Percentiles rank a stretch among this genome's conserved stretches.
These are phyloP conservation scores for Acropora yongei DNA, from an alignment of 64 coral and sea anemone genomes.

Conservation along the genomic window DNA sequence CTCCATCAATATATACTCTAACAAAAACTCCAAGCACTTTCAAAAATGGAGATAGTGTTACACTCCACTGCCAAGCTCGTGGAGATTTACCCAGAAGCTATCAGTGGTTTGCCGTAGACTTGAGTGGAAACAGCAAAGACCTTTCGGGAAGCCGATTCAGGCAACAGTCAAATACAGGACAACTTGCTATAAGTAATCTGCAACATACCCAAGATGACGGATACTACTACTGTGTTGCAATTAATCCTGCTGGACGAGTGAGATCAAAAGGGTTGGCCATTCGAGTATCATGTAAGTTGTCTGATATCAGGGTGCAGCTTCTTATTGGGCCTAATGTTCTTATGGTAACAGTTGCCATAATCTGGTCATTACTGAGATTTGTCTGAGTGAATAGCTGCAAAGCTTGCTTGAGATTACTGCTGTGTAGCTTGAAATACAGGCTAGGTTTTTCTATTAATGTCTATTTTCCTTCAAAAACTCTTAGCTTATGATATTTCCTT, in stretches of 20 bases:
- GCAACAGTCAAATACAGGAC: constrained; percentile 66
- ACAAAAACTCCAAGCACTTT: constrained; percentile 20
- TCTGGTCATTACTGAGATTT: too few species aligned
- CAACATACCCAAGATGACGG: constrained; percentile 73
- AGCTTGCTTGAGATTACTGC: too few species aligned
- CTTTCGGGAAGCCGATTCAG: constrained; percentile 59
- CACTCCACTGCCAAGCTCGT: constrained; percentile 63
- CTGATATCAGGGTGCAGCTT: too few species aligned
- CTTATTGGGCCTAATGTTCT: too few species aligned
- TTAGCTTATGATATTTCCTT: too few species aligned
- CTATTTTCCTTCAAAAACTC: too few species aligned
- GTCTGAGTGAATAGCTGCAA: too few species aligned
- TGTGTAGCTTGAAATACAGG: too few species aligned
- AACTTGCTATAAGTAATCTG: constrained; percentile 63
- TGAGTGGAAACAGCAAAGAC: constrained; percentile 54
- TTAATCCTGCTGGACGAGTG: constrained; percentile 67
- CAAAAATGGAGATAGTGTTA: constrained; percentile 54
- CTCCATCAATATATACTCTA: constrained; percentile 63
- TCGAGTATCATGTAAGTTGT: constrained; percentile 77
- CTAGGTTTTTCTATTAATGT: too few species aligned
- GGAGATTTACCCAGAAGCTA: constrained; percentile 51
- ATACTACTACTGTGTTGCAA: constrained; percentile 83
- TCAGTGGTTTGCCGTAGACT: constrained; percentile 67
- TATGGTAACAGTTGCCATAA: too few species aligned
- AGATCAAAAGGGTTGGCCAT: constrained; percentile 60